Conservation (phyloP, 2,113 vertebrate species). For the Lanius collurio region DNA sequence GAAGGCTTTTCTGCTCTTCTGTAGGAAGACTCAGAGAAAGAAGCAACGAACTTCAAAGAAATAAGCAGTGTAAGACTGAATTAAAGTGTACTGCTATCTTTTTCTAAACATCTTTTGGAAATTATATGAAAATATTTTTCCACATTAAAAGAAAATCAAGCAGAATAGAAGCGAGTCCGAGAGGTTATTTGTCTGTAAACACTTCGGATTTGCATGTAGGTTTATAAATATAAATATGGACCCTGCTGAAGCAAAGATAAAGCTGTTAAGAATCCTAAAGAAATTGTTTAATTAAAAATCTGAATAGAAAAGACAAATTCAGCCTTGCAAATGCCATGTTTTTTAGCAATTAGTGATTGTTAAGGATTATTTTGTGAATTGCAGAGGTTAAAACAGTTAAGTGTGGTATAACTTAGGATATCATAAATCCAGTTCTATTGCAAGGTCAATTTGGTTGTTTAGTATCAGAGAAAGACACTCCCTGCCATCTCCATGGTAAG, state of each 20-base stretch:
- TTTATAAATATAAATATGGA: background rate
- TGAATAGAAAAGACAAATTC: background rate
- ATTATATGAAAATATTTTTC: background rate
- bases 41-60: background rate
- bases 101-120: background rate
- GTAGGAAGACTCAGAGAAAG: background rate
- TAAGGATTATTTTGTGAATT: background rate
- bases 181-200: background rate
- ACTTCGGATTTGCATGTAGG: background rate
- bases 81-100: background rate
- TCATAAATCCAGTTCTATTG: background rate
- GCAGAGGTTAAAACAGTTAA: background rate
- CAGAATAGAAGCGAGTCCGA: background rate
- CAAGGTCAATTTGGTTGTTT: background rate
- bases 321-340: fast-evolving
- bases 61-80: background rate
- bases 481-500: background rate
- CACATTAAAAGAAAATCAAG: background rate
- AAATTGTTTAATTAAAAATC: background rate
- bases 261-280: background rate
- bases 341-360: background rate
- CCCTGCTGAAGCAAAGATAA: background rate
- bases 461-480: background rate
- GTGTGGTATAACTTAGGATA: background rate
- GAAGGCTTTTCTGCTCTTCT: background rate